A percentile compares a stretch with the other conserved stretches of the same genome.
phyloP scores from a whole-genome alignment of 2,888 invertebrate genomes.

The Amphiduros pacificus region DNA sequence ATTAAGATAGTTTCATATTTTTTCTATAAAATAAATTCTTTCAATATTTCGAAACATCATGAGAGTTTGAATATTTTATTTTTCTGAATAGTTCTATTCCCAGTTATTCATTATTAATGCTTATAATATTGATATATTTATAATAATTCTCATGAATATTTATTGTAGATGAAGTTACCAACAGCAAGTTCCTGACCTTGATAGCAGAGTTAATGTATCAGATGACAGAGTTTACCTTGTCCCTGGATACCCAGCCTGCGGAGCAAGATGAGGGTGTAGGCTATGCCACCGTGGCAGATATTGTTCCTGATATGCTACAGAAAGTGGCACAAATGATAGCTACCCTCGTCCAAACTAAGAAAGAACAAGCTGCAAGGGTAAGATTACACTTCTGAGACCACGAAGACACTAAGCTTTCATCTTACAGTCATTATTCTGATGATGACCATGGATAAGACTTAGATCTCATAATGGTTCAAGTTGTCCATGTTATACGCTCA shows the following conservation, averaged over 20 bases:
- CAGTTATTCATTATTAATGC: no score
- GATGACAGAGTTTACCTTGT: constrained; percentile 30
- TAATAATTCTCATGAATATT: no score
- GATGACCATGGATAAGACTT: no score
- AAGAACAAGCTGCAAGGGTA: constrained; percentile 31
- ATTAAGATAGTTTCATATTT: no score
- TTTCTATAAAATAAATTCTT: no score
- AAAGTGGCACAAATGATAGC: constrained; percentile 32
- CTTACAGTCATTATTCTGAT: no score
- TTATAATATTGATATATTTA: no score
- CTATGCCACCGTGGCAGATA: constrained; percentile 15
- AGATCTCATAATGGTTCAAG: no score
- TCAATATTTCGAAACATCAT: no score
- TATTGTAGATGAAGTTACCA: constrained; percentile 27
- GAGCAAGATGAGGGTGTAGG: constrained; percentile 8
- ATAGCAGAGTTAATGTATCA: constrained; percentile 34
- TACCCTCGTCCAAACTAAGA: constrained; percentile 26
- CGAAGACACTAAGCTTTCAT: not conserved
- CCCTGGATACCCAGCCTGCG: not conserved
- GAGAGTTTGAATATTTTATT: no score
- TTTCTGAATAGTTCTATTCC: no score
- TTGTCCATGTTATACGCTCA: no score
- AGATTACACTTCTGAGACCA: not conserved
- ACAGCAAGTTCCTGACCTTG: constrained; percentile 22
- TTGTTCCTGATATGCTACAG: constrained; percentile 31